These are phyloP conservation scores for Cremastobaeus sp. DNA, from an alignment of 2,888 invertebrate species.

Conservation along the genomic window DNA sequence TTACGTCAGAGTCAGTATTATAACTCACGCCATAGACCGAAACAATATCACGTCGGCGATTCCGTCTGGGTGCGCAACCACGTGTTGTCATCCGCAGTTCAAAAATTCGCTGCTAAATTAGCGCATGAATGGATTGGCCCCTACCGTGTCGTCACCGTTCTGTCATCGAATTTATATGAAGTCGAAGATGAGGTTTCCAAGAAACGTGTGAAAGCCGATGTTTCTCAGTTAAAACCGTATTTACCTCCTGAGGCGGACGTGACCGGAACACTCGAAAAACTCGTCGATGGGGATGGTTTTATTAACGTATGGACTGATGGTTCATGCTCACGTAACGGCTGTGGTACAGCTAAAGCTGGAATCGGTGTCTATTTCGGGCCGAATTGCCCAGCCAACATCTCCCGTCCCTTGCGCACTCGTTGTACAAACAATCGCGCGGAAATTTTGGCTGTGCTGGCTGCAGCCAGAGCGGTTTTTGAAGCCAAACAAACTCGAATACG, in stretches of 20 bases:
- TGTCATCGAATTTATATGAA: too few relatives aligned
- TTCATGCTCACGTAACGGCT: background rate
- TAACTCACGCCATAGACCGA: background rate
- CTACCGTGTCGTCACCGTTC: background rate
- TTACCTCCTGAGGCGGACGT: background rate
- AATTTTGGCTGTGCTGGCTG: background rate
- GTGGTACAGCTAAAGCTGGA: background rate
- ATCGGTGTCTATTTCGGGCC: constrained; percentile 7
- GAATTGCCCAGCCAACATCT: background rate
- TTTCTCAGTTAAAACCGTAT: constrained; percentile 3
- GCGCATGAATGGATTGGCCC: background rate
- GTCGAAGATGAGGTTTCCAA: background rate
- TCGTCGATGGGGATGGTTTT: background rate
- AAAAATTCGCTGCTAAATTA: constrained; percentile 1
- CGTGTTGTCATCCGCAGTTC: background rate
- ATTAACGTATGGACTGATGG: constrained; percentile 11
- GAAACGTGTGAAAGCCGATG: background rate
- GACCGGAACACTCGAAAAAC: background rate
- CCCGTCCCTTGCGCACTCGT: background rate
- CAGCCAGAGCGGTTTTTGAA: background rate
- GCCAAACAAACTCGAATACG: background rate
- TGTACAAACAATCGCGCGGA: constrained; percentile 1
- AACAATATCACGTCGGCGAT: background rate
- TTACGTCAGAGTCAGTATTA: background rate
- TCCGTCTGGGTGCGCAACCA: background rate